Conservation (phyloP, 1,140 invertebrate species). For the Anadara kagoshimensis region DNA sequence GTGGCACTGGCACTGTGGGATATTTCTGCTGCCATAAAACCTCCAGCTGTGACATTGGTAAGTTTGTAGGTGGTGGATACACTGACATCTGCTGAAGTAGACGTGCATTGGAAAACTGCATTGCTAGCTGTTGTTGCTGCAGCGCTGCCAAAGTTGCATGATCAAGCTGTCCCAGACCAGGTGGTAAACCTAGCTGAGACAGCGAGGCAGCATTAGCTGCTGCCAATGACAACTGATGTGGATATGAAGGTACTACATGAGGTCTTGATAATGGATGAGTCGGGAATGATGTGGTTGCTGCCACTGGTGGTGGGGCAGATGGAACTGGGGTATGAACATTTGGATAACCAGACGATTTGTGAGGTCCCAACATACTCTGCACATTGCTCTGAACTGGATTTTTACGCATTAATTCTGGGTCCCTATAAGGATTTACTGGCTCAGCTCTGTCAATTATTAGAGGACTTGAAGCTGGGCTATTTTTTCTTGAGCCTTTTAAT, state of each 20-base stretch:
- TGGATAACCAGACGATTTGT: constrained; percentile 30
- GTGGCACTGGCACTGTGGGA: constrained; percentile 63
- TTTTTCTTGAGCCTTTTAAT: constrained; percentile 56
- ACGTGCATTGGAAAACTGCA: constrained; percentile 40
- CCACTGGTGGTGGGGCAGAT: constrained; percentile 26
- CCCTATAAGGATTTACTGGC: constrained; percentile 67
- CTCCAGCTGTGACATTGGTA: constrained; percentile 68
- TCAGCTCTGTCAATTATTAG: constrained; percentile 67
- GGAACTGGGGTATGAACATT: constrained; percentile 42
- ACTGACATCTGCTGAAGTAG: constrained; percentile 29
- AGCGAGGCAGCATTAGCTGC: constrained; percentile 16
- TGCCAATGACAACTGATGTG: constrained; percentile 15
- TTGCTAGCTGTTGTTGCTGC: constrained; percentile 59
- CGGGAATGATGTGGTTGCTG: constrained; percentile 18
- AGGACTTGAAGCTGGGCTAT: constrained; percentile 68
- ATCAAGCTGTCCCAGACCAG: constrained; percentile 44
- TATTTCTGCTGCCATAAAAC: constrained; percentile 73
- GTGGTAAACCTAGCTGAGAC: constrained; percentile 39
- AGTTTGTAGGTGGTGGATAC: constrained; percentile 46
- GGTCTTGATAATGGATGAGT: constrained; percentile 36
- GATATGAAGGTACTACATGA: constrained; percentile 18
- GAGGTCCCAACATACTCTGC: constrained; percentile 46
- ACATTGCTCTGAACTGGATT: constrained; percentile 68
- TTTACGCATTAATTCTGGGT: constrained; percentile 72
- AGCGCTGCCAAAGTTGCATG: constrained; percentile 47